Evolutionary conservation across 2,113 vertebrate species (phyloP).

Genomic region (Pseudolaguvia tuberculata): DNA sequence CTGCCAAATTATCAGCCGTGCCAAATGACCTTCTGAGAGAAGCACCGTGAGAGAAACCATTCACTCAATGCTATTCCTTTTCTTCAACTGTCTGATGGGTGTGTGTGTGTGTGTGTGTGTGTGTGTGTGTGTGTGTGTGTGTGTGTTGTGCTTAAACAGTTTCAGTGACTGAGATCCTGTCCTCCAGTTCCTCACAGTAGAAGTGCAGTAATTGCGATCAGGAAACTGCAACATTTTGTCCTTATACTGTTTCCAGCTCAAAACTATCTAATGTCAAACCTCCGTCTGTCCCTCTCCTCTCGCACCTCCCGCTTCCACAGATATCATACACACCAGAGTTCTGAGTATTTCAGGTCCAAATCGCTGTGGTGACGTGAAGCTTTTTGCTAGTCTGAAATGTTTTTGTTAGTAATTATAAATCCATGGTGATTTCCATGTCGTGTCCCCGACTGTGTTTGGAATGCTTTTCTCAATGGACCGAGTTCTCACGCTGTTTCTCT

Average conservation of each 20-base stretch:
- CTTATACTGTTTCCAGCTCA: neutral
- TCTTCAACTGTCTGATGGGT: neutral
- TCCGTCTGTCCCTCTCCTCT: constrained; percentile 31
- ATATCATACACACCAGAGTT: constrained; percentile 3
- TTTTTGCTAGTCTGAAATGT: constrained; percentile 25
- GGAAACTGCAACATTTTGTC: neutral
- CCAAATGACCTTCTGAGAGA: constrained; percentile 46
- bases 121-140: constrained; percentile 16
- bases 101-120: constrained; percentile 9
- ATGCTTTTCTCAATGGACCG: neutral
- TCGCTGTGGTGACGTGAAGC: constrained; percentile 13
- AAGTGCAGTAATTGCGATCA: constrained; percentile 1
- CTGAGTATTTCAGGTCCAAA: constrained; percentile 34
- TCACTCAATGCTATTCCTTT: too few relatives aligned
- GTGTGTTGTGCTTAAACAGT: constrained; percentile 13
- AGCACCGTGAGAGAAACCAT: constrained; percentile 24
- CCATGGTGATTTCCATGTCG: neutral
- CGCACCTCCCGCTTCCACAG: too few relatives aligned
- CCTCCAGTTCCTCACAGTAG: constrained; percentile 1
- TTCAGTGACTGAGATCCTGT: constrained; percentile 24
- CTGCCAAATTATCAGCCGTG: constrained; percentile 40
- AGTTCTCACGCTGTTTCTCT: neutral
- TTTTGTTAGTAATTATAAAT: constrained; percentile 33
- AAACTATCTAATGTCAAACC: neutral
- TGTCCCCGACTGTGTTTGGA: neutral